These are phyloP conservation scores for Rattus norvegicus DNA, from an alignment of 2,113 vertebrate genomes.

Conservation along the genomic window DNA sequence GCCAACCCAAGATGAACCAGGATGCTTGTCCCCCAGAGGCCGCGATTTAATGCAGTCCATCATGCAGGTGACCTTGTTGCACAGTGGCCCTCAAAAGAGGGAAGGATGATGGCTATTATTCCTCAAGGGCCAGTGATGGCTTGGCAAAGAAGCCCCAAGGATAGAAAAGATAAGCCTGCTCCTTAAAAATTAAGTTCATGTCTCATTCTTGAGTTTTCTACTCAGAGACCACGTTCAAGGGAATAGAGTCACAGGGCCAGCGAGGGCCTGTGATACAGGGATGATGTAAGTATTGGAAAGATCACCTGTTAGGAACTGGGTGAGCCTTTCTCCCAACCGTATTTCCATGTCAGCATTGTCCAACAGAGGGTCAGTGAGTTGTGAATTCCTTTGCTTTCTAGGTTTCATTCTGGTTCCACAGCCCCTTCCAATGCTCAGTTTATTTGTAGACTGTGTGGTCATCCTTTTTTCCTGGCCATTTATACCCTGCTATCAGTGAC, in stretches of 20 bases:
- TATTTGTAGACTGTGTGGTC: too few relatives aligned
- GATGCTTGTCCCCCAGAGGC: neutral
- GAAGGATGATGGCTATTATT: neutral
- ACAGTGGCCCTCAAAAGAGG: neutral
- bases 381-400: neutral
- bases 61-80: constrained; percentile 26
- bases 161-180: too few relatives aligned
- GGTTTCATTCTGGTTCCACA: neutral
- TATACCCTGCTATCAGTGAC: rapidly evolving
- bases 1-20: rapidly evolving
- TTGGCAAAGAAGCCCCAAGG: neutral
- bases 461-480: neutral
- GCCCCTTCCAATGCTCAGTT: neutral
- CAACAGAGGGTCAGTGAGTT: neutral
- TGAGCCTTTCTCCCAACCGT: neutral
- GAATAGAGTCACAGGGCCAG: neutral
- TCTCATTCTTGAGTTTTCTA: neutral
- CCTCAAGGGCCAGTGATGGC: neutral
- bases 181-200: neutral
- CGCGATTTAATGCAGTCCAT: constrained; percentile 4
- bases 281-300: neutral
- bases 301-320: rapidly evolving
- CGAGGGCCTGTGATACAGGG: rapidly evolving
- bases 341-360: neutral
- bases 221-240: neutral